A percentile compares a stretch with the other conserved stretches of the same genome.
phyloP scores from a whole-genome alignment of 2,888 invertebrate genomes.

The Apodemia hepburni region DNA sequence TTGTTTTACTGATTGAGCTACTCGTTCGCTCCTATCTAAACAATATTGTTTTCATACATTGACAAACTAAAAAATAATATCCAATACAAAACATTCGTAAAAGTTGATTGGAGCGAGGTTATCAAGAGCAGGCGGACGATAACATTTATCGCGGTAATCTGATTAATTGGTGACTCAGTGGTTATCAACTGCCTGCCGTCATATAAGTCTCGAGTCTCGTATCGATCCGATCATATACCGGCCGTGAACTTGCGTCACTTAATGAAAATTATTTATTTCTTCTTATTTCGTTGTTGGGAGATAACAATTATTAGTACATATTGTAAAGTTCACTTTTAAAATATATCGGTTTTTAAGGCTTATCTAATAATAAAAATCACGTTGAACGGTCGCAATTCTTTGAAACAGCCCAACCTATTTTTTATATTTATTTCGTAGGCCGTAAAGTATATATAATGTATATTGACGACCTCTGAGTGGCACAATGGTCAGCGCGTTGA shows the following conservation, averaged over 20 bases:
- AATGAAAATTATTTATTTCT: not conserved
- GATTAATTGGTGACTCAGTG: constrained; percentile 63
- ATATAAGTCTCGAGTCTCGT: constrained; percentile 34
- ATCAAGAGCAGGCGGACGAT: constrained; percentile 40
- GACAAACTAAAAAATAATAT: constrained; percentile 1
- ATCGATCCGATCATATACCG: constrained; percentile 41
- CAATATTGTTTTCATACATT: not conserved
- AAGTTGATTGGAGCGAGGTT: constrained; percentile 21
- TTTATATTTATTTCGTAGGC: too few relatives aligned
- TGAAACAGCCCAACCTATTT: too few relatives aligned
- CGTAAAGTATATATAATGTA: too few relatives aligned
- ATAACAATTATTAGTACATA: not conserved
- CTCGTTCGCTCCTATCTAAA: too few relatives aligned
- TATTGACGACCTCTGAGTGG: too few relatives aligned
- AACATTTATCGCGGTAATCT: constrained; percentile 61
- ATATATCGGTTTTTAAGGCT: too few relatives aligned
- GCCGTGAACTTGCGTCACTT: constrained; percentile 42
- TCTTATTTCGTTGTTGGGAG: not conserved
- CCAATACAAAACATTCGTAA: not conserved
- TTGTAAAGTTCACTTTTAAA: too few relatives aligned
- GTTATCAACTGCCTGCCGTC: constrained; percentile 38
- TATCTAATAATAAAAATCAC: too few relatives aligned
- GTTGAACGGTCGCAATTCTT: too few relatives aligned
- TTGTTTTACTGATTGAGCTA: too few relatives aligned
- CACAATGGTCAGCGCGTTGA: too few relatives aligned